A percentile compares a stretch with the other conserved stretches of the same genome.
phyloP scores from a whole-genome alignment of 2,888 invertebrate species.

The Candidula unifasciata region DNA sequence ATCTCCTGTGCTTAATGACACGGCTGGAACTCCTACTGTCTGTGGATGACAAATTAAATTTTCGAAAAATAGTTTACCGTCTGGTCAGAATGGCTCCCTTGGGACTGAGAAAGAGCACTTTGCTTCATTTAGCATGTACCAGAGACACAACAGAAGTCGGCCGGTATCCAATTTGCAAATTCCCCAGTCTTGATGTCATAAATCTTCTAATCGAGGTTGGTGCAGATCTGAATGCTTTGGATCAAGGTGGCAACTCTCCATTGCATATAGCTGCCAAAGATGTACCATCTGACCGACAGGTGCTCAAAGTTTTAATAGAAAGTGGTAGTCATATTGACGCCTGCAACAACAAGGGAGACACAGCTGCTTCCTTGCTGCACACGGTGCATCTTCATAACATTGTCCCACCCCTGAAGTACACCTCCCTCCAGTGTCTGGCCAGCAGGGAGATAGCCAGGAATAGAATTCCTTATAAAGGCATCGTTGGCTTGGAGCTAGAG shows the following conservation, averaged over 20 bases:
- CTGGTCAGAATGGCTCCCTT: conserved; percentile 85
- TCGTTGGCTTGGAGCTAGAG: conserved; percentile 72
- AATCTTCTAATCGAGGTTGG: conserved; percentile 88
- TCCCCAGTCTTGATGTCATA: conserved; percentile 85
- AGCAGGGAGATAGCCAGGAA: conserved; percentile 83
- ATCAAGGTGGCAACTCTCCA: conserved; percentile 91
- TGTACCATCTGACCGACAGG: conserved; percentile 81
- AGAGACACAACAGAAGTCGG: conserved; percentile 85
- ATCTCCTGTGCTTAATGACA: conserved; percentile 79
- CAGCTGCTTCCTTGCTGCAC: conserved; percentile 72
- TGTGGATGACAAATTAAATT: conserved; percentile 36
- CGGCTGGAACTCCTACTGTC: conserved; percentile 71
- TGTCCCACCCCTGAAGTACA: conserved; percentile 72
- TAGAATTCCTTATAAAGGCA: conserved; percentile 79
- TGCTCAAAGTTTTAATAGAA: conserved; percentile 86
- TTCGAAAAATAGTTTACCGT: conserved; percentile 80
- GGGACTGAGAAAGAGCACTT: conserved; percentile 76
- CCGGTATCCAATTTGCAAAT: conserved; percentile 85
- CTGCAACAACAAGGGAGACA: conserved; percentile 72
- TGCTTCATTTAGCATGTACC: conserved; percentile 88
- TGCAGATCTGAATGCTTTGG: conserved; percentile 87
- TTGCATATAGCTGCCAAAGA: conserved; percentile 88
- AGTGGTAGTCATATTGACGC: conserved; percentile 92
- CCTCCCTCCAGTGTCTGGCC: conserved; percentile 75
- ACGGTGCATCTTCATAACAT: conserved; percentile 70